Base-by-base conservation (phyloP, 2,888 invertebrate species). In the Hirudinaria manillensis region DNA sequence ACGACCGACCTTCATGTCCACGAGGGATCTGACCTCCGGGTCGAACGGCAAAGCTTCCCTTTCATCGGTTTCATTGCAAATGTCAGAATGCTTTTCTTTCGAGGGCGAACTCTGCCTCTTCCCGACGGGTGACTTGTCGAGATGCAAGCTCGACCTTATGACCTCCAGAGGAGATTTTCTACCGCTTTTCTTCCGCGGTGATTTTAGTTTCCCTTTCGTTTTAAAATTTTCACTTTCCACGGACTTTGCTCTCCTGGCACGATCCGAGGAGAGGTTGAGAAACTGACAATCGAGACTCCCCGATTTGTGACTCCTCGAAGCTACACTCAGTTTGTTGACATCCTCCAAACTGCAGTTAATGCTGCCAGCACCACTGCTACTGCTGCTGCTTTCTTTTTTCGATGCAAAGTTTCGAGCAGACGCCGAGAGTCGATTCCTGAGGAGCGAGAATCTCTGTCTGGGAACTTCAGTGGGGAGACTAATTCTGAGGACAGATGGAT, bases 221-320 rank as follows among this genome's bases (percentile, higher is more conserved):
- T 61, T n/a, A 27, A 27, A 29, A 61, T 27, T 61, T 10, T 61
- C 61, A n/a, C 24, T 24, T 27, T 29, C 61, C 29, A 27, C 61
- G 10, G 61, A 61, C 24, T 61, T 24, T 29, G 61, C 61, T 61
- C 61, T 61, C 45, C 45, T 45, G 24, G 29, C 29, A n/a, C n/a
- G 61, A 27, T 61, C 24, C 1, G 24, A 27, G 61, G 24, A 27
- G 24, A 61, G 61, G 4, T 16, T 10, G 4, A 29, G 29, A 19
- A 61, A 61, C 45, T 45, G 45, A 45, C 45, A 45, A 61, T 61
- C 61, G 24, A 61, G 61, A 61, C 61, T 61, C 24, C 61, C 61
- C 7, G 29, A 61, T 29, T 61, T 29, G 61, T 27, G 24, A n/a
- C 24, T 24, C 13, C 13, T 61, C 10, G 61, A 24, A 19, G 61